Evolutionary conservation across 2,113 vertebrate species (phyloP).

Genomic region (Podarcis muralis): DNA sequence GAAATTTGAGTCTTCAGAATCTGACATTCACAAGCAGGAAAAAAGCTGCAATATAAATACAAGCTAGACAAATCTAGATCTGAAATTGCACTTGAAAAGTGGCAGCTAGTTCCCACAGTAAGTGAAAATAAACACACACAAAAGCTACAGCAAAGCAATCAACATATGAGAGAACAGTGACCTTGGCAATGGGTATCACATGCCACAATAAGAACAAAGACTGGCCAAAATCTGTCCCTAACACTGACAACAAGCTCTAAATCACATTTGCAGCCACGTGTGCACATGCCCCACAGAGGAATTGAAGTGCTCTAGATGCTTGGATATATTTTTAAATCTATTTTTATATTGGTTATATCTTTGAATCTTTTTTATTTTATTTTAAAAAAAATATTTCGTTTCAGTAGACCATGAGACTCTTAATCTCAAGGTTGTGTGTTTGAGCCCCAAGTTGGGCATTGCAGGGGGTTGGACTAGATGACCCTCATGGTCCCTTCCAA

Average conservation of each 20-base stretch:
- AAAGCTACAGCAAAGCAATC: neutral
- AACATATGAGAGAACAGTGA: neutral
- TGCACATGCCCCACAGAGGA: neutral
- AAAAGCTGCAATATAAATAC: constrained; percentile 6
- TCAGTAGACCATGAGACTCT: too few relatives aligned
- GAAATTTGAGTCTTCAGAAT: neutral
- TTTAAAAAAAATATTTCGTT: neutral
- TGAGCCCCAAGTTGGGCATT: too few relatives aligned
- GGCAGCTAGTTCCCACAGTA: neutral
- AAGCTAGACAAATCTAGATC: neutral
- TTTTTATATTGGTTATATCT: neutral
- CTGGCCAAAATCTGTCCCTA: neutral
- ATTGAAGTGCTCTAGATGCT: neutral
- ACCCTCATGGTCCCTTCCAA: too few relatives aligned
- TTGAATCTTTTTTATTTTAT: neutral
- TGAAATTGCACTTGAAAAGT: constrained; percentile 22
- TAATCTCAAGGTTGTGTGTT: too few relatives aligned
- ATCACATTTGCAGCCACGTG: neutral
- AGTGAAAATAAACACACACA: neutral
- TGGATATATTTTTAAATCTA: neutral
- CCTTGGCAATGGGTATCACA: neutral
- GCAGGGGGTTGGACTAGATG: too few relatives aligned
- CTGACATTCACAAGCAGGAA: neutral
- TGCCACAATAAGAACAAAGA: neutral
- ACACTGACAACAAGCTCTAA: neutral